Evolutionary conservation across 2,888 invertebrate genomes (phyloP).

Genomic region (Andrena praecox): DNA sequence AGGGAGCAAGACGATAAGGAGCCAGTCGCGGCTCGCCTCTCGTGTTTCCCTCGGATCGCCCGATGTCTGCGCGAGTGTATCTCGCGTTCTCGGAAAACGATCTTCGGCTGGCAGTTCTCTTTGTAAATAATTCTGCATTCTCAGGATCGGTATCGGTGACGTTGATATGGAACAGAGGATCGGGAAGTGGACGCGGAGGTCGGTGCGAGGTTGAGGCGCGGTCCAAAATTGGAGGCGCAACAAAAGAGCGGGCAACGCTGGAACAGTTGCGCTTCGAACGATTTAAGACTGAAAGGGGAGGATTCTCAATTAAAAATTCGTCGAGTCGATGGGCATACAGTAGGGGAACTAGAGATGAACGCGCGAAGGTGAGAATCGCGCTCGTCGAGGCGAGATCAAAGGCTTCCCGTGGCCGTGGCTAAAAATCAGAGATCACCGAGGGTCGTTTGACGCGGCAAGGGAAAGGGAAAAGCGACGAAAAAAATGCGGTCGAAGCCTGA

Average conservation of each 20-base stretch:
- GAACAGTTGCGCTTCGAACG: not conserved
- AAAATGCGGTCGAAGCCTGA: constrained; percentile 74
- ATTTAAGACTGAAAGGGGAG: too few species aligned
- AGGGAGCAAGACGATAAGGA: not conserved
- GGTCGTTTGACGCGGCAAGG: constrained; percentile 15
- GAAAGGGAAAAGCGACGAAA: constrained; percentile 39
- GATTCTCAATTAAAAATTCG: not conserved
- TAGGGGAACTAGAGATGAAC: not conserved
- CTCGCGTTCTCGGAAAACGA: constrained; percentile 3
- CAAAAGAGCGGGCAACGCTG: not conserved
- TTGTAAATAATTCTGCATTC: not conserved
- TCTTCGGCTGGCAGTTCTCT: not conserved
- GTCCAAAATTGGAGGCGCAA: too few species aligned
- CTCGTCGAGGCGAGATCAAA: constrained; percentile 26
- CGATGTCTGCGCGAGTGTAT: not conserved
- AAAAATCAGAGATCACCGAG: constrained; percentile 38
- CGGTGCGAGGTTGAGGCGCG: too few species aligned
- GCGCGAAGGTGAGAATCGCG: not conserved
- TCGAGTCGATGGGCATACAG: not conserved
- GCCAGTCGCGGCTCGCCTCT: not conserved
- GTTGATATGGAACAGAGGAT: not conserved
- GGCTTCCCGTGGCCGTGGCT: constrained; percentile 27
- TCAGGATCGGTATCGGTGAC: not conserved
- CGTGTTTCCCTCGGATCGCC: not conserved
- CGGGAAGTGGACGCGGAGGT: not conserved